These are phyloP conservation scores for Pterophyllum scalare DNA, from an alignment of 2,113 vertebrate genomes.

Conservation along the genomic window DNA sequence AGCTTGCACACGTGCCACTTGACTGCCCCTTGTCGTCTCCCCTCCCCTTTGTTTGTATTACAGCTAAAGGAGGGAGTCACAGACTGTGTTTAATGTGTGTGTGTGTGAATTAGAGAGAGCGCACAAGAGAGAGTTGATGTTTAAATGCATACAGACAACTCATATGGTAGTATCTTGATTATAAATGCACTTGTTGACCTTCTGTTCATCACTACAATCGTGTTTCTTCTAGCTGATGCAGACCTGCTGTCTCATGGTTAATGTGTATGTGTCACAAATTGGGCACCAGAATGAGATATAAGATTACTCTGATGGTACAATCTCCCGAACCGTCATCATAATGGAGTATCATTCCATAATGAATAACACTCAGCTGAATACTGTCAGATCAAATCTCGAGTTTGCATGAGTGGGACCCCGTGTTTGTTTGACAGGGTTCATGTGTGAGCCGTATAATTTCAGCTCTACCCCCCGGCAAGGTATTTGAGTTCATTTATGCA, in stretches of 20 bases:
- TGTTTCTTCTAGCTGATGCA: slow-evolving; percentile 36
- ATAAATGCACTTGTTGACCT: slow-evolving; percentile 58
- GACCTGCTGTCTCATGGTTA: slow-evolving; percentile 60
- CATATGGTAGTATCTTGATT: slow-evolving; percentile 54
- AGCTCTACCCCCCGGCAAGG: slow-evolving; percentile 20
- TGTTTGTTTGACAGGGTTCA: neutral
- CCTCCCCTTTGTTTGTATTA: slow-evolving; percentile 69
- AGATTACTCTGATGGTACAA: slow-evolving; percentile 55
- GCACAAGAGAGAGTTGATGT: slow-evolving; percentile 22
- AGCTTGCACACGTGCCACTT: slow-evolving; percentile 77
- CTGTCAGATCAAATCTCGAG: slow-evolving; percentile 25
- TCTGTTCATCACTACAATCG: slow-evolving; percentile 46
- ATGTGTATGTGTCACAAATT: slow-evolving; percentile 12
- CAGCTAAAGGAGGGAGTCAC: slow-evolving; percentile 52
- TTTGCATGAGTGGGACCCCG: neutral
- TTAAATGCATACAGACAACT: slow-evolving; percentile 60
- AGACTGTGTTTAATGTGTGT: slow-evolving; percentile 18
- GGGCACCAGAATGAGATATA: slow-evolving; percentile 23
- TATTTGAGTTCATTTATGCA: slow-evolving; percentile 39
- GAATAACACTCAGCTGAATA: slow-evolving; percentile 16
- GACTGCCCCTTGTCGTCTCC: slow-evolving; percentile 62
- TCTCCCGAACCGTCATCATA: slow-evolving; percentile 37
- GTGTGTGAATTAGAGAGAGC: neutral
- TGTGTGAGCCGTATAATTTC: slow-evolving; percentile 5
- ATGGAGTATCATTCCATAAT: slow-evolving; percentile 39